These are phyloP conservation scores for Chironomus tentans DNA, from an alignment of 2,888 invertebrate genomes.

Conservation along the genomic window DNA sequence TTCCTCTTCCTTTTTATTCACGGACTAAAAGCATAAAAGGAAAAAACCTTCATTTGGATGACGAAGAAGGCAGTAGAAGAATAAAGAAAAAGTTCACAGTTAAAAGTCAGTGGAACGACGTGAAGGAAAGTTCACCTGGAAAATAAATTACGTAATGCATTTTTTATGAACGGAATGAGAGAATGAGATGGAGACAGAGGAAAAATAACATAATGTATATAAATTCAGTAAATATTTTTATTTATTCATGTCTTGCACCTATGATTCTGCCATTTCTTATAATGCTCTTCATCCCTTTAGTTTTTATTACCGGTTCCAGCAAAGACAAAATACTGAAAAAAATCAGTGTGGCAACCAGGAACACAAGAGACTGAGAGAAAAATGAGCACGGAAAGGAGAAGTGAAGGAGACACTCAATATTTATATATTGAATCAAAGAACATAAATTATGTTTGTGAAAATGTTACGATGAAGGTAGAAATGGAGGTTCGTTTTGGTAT, in stretches of 20 bases:
- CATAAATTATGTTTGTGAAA: background rate
- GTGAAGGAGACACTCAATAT: background rate
- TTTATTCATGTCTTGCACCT: constrained; percentile 18
- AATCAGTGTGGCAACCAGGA: background rate
- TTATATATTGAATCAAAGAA: background rate
- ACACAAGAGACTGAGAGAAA: background rate
- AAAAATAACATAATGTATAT: background rate
- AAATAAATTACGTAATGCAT: constrained; percentile 26
- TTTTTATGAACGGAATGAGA: constrained; percentile 18
- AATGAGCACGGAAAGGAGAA: background rate
- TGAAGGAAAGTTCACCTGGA: constrained; percentile 11
- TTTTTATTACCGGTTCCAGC: background rate
- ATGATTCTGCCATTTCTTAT: background rate
- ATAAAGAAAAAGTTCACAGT: no score
- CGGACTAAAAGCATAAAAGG: background rate
- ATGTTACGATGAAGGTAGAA: background rate
- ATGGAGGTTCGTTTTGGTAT: background rate
- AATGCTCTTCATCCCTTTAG: background rate
- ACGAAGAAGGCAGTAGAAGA: background rate
- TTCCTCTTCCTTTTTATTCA: background rate
- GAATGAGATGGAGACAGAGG: background rate
- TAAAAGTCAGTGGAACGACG: background rate
- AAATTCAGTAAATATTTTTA: constrained; percentile 10
- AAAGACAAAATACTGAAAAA: background rate
- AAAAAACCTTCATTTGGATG: no score